A percentile compares a stretch with the other conserved stretches of the same genome.
phyloP scores from a whole-genome alignment of 2,797 vertebrate genomes.

The Allenopithecus nigroviridis region DNA sequence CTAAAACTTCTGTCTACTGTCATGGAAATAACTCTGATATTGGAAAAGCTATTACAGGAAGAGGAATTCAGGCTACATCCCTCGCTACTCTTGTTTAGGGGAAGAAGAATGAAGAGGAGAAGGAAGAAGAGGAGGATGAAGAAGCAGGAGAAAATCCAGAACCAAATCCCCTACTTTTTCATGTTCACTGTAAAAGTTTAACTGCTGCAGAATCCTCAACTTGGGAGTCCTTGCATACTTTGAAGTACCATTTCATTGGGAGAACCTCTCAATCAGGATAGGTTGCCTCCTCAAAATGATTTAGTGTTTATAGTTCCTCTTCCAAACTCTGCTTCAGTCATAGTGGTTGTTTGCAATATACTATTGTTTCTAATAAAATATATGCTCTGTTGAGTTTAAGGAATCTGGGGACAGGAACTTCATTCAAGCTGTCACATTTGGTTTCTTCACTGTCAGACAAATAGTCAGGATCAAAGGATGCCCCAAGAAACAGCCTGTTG shows the following conservation, averaged over 20 bases:
- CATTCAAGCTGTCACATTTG: neutral
- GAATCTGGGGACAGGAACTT: slow-evolving; percentile 35
- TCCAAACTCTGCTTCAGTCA: neutral
- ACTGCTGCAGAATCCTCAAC: neutral
- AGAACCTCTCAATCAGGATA: neutral
- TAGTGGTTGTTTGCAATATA: neutral
- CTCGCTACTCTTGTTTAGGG: neutral
- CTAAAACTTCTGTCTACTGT: neutral
- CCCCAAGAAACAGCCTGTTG: neutral
- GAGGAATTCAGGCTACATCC: neutral
- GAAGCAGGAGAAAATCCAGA: neutral
- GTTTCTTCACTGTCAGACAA: slow-evolving; percentile 45
- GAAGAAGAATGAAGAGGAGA: neutral
- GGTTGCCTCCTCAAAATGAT: neutral
- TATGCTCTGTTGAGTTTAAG: slow-evolving; percentile 15
- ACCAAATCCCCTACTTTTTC: neutral
- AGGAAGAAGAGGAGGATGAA: neutral
- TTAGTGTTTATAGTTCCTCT: neutral
- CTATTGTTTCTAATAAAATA: neutral
- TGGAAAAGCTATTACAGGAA: neutral
- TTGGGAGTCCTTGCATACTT: neutral
- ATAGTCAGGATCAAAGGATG: slow-evolving; percentile 46
- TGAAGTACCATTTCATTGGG: neutral
- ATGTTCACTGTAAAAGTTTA: neutral
- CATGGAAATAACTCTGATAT: neutral